A percentile compares a stretch with the other conserved stretches of the same genome.
Conservation (phyloP, 2,888 invertebrate genomes). For the Pyralis farinalis region DNA sequence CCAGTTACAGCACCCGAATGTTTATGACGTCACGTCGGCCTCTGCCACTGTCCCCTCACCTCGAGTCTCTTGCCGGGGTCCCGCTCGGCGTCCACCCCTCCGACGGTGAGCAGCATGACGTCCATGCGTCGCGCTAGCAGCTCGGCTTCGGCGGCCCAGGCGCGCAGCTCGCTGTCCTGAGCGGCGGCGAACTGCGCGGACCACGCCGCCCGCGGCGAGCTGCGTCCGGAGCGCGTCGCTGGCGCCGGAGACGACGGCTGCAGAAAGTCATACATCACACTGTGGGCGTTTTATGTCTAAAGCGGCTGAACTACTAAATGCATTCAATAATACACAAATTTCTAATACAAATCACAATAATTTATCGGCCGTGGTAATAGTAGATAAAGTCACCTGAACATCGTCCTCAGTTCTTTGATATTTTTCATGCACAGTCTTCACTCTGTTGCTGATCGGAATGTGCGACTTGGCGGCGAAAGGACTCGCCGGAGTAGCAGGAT, state of each 20-base stretch:
- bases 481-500: background rate
- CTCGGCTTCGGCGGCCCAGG: slow-evolving; percentile 34
- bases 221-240: slow-evolving; percentile 9
- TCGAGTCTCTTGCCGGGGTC: slow-evolving; percentile 68
- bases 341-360: too few relatives aligned
- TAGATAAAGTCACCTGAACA: slow-evolving; percentile 1
- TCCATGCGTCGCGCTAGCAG: slow-evolving; percentile 47
- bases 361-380: too few relatives aligned
- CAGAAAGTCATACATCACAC: too few relatives aligned
- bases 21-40: too few relatives aligned
- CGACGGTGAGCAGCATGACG: slow-evolving; percentile 22
- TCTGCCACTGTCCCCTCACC: slow-evolving; percentile 72
- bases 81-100: slow-evolving; percentile 27
- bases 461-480: background rate
- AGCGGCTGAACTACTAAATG: too few relatives aligned
- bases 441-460: background rate
- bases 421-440: background rate
- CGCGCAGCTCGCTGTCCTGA: slow-evolving; percentile 32
- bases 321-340: too few relatives aligned
- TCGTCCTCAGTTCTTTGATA: background rate
- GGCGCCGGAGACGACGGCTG: slow-evolving; percentile 1
- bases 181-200: slow-evolving; percentile 26
- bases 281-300: too few relatives aligned
- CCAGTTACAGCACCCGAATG: too few relatives aligned
- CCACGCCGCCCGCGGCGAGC: slow-evolving; percentile 15